A percentile compares a stretch with the other conserved stretches of the same genome.
Evolutionary conservation across 2,797 vertebrate species (phyloP).

Genomic region (Melanotaenia boesemani): DNA sequence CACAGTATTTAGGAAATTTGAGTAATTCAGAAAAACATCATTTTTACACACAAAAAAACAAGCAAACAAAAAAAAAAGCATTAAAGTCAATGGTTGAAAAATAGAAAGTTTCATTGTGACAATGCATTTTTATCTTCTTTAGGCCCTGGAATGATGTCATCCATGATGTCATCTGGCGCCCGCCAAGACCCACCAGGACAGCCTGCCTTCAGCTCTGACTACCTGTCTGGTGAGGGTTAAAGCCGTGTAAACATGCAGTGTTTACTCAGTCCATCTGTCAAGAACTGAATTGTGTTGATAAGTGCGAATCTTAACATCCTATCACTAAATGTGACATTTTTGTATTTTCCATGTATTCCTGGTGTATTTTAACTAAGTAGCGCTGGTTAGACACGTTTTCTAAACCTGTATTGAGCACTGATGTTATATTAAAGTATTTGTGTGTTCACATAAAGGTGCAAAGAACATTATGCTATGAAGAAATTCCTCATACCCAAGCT

Average conservation of each 20-base stretch:
- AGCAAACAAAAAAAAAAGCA: background rate
- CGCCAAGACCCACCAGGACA: slow-evolving; percentile 76
- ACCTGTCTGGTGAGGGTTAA: slow-evolving; percentile 78
- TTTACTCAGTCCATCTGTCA: background rate
- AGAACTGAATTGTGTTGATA: background rate
- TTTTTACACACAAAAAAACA: too few species aligned
- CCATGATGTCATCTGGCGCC: slow-evolving; percentile 72
- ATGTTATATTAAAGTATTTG: background rate
- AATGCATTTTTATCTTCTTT: slow-evolving; percentile 20
- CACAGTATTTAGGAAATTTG: too few species aligned
- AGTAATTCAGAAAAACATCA: background rate
- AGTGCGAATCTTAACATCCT: background rate
- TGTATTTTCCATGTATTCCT: background rate
- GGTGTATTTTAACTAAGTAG: background rate
- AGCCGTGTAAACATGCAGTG: background rate
- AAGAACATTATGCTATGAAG: too few species aligned
- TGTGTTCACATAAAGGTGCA: too few species aligned
- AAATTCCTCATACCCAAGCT: too few species aligned
- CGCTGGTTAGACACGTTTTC: too few species aligned
- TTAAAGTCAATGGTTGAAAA: background rate
- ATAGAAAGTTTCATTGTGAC: slow-evolving; percentile 6
- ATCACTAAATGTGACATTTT: background rate
- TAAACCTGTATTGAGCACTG: background rate
- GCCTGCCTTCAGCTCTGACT: slow-evolving; percentile 74
- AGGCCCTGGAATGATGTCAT: slow-evolving; percentile 75